Conservation (phyloP, 1,140 invertebrate species). For the Anagrus nilaparvatae region DNA sequence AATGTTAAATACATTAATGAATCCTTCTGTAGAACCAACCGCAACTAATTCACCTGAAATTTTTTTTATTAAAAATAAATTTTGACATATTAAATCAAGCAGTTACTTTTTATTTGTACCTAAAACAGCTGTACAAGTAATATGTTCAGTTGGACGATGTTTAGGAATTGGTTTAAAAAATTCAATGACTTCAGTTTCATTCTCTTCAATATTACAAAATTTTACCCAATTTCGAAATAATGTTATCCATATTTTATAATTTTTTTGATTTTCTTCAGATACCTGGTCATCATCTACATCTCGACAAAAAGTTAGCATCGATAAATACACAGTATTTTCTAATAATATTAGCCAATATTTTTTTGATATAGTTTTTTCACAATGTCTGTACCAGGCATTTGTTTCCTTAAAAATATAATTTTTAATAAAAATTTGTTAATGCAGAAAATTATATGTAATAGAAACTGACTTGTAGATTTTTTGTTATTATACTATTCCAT, state of each 20-base stretch:
- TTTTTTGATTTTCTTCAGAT: neutral
- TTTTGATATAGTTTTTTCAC: constrained; percentile 16
- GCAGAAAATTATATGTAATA: neutral
- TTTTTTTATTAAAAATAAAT: constrained; percentile 11
- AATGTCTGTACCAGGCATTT: constrained; percentile 16
- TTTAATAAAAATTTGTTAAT: neutral
- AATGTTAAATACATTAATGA: constrained; percentile 17
- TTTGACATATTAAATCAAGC: neutral
- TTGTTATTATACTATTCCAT: constrained; percentile 17
- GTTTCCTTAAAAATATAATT: constrained; percentile 13
- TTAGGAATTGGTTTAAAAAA: constrained; percentile 11
- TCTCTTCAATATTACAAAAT: constrained; percentile 14
- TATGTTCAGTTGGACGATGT: constrained; percentile 8
- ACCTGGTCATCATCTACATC: constrained; percentile 8
- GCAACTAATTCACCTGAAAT: constrained; percentile 16
- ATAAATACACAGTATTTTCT: constrained; percentile 14
- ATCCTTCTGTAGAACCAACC: constrained; percentile 19
- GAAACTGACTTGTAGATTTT: constrained; percentile 15
- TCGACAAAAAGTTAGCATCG: neutral
- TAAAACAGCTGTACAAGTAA: constrained; percentile 16
- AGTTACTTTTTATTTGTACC: constrained; percentile 8
- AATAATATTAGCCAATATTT: constrained; percentile 15
- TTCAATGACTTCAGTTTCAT: neutral
- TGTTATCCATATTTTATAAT: constrained; percentile 15
- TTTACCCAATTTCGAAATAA: constrained; percentile 18